Evolutionary conservation across 2,797 vertebrate species (phyloP).

Genomic region (Dermochelys coriacea): DNA sequence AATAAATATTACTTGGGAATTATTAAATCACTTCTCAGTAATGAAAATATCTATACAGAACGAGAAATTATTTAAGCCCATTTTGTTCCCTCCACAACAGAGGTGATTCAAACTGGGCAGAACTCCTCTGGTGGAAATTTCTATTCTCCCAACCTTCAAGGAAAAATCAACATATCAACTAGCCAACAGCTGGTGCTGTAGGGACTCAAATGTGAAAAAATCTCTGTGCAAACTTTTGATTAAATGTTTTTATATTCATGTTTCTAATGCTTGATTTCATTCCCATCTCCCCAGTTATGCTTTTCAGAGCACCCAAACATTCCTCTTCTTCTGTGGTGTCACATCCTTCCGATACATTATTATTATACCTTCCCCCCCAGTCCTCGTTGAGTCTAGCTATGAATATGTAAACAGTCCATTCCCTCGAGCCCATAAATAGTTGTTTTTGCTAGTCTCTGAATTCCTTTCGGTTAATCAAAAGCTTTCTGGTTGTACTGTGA

Average conservation of each 20-base stretch:
- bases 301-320: not conserved
- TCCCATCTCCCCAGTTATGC: not conserved
- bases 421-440: not conserved
- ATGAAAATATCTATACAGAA: not conserved
- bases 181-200: not conserved
- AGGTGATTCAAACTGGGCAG: not conserved
- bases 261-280: not conserved
- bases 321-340: not conserved
- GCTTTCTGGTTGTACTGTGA: not conserved
- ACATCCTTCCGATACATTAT: not conserved
- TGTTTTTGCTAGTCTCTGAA: not conserved
- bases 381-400: not conserved
- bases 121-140: not conserved
- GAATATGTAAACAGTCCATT: fast-evolving
- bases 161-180: fast-evolving
- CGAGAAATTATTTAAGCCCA: not conserved
- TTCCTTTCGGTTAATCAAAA: not conserved
- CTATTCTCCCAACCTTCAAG: not conserved
- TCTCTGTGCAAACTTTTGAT: not conserved
- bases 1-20: not conserved
- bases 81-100: not conserved
- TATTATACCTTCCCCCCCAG: not conserved
- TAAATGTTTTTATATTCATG: not conserved
- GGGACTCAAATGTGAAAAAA: fast-evolving
- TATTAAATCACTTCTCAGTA: not conserved